A percentile compares a stretch with the other conserved stretches of the same genome.
phyloP scores from a whole-genome alignment of 2,113 vertebrate species.

The Lethenteron camtschaticum region DNA sequence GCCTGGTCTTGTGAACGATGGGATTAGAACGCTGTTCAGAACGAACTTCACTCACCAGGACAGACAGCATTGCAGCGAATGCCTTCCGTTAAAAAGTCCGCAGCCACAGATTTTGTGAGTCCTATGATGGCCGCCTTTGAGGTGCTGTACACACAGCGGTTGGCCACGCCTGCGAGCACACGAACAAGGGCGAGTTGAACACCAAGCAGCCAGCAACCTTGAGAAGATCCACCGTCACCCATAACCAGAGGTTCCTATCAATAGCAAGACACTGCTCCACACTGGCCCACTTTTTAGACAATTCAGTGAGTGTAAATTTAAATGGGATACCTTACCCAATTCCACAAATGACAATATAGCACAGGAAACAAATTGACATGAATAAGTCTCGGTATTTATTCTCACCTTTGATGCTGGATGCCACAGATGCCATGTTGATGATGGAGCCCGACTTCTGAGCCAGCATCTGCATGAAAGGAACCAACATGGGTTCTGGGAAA shows the following conservation, averaged over 20 bases:
- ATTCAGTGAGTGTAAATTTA: no score
- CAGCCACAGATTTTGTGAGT: slow-evolving; percentile 69
- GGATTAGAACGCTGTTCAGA: background rate
- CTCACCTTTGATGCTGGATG: slow-evolving; percentile 75
- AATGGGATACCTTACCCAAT: no score
- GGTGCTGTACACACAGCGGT: slow-evolving; percentile 60
- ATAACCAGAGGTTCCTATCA: no score
- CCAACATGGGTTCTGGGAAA: background rate
- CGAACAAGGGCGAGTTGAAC: slow-evolving; percentile 7
- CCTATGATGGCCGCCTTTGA: slow-evolving; percentile 82
- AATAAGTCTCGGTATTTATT: no score
- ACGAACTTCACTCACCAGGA: slow-evolving; percentile 36
- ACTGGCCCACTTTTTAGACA: no score
- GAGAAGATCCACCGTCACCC: no score
- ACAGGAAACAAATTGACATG: no score
- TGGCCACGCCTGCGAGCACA: slow-evolving; percentile 37
- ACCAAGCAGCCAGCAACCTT: no score
- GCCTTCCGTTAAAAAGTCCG: slow-evolving; percentile 66
- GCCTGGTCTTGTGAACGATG: no score
- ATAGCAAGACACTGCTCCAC: no score
- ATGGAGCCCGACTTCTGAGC: slow-evolving; percentile 61
- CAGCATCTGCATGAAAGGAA: slow-evolving; percentile 47
- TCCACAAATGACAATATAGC: no score
- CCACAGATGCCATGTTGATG: slow-evolving; percentile 88
- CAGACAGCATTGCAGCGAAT: slow-evolving; percentile 82